Evolutionary conservation across 64 coral and sea anemone genomes (phyloP).

Genomic region (Pocillopora verrucosa): DNA sequence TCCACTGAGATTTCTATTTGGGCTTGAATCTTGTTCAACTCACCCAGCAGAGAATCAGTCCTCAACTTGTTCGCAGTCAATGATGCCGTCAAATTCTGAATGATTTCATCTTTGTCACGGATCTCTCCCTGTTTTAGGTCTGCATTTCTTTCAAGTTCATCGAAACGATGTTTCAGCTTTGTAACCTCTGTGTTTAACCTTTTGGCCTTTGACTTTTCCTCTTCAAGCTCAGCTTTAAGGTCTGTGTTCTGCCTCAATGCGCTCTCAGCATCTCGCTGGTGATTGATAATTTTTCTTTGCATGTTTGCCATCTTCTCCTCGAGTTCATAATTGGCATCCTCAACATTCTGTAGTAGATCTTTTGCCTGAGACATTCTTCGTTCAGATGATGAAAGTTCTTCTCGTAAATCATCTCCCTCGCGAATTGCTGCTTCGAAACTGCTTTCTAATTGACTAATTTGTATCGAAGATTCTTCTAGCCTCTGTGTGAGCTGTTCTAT

Average conservation of each 20-base stretch:
- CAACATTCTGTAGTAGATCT: constrained; percentile 58
- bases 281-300: constrained; percentile 50
- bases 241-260: constrained; percentile 55
- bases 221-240: constrained; percentile 70
- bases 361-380: constrained; percentile 61
- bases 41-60: constrained; percentile 25
- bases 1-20: constrained; percentile 59
- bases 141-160: constrained; percentile 53
- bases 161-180: constrained; percentile 36
- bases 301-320: constrained; percentile 47
- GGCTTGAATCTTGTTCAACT: constrained; percentile 54
- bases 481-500: constrained; percentile 60
- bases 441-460: constrained; percentile 68
- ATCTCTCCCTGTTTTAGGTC: constrained; percentile 54
- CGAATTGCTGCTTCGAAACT: constrained; percentile 62
- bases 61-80: constrained; percentile 26
- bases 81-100: constrained; percentile 47
- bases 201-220: constrained; percentile 58
- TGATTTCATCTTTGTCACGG: constrained; percentile 46
- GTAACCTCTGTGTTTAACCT: constrained; percentile 58
- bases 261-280: constrained; percentile 47
- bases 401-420: constrained; percentile 74
- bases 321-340: constrained; percentile 69
- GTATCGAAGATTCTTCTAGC: constrained; percentile 57
- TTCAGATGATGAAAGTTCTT: constrained; percentile 68